Conservation (phyloP, 2,797 vertebrate genomes). For the Schizopygopsis pylzovi region DNA sequence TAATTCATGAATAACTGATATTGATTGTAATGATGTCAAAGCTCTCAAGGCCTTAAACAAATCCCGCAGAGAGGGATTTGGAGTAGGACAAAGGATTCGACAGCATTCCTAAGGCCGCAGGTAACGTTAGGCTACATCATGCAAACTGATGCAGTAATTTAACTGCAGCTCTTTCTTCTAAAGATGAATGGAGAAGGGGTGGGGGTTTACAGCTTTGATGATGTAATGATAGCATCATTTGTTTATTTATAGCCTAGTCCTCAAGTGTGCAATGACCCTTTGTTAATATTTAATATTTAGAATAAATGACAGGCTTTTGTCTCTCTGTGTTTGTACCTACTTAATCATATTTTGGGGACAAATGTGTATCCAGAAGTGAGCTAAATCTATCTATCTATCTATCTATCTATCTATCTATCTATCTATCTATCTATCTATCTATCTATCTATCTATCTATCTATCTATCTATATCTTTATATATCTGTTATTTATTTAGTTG, state of each 20-base stretch:
- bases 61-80: neutral
- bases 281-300: constrained; percentile 45
- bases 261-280: constrained; percentile 38
- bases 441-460: too few relatives aligned
- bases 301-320: constrained; percentile 46
- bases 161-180: constrained; percentile 22
- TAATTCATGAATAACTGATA: constrained; percentile 15
- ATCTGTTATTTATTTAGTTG: neutral
- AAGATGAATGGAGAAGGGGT: constrained; percentile 25
- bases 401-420: too few relatives aligned
- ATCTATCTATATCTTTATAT: too few relatives aligned
- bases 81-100: neutral
- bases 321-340: constrained; percentile 23
- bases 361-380: neutral
- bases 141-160: constrained; percentile 5
- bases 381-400: neutral
- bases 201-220: constrained; percentile 19
- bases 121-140: neutral
- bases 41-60: neutral
- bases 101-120: neutral
- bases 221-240: constrained; percentile 32
- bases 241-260: constrained; percentile 42
- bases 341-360: neutral
- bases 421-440: neutral
- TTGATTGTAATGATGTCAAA: constrained; percentile 5